Percentiles rank a stretch among this genome's conserved stretches.
Conservation (phyloP, 2,797 vertebrate species). For the Menidia menidia region DNA sequence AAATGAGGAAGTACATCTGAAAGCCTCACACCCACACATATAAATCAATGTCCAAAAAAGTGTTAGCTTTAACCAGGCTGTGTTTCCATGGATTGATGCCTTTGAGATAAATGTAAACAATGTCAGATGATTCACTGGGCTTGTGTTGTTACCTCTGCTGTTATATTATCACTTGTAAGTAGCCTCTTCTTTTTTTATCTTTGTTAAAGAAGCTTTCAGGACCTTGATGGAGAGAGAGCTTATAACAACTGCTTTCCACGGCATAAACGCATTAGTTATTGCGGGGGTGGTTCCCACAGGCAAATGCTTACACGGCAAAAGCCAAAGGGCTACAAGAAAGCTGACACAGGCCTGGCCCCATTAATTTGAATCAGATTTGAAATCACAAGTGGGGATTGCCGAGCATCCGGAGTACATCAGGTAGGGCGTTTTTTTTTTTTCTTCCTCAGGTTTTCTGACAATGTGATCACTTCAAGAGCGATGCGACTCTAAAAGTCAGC, state of each 20-base stretch:
- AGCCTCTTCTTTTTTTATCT: conserved; percentile 11
- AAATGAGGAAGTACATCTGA: conserved; percentile 28
- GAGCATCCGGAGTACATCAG: conserved; percentile 13
- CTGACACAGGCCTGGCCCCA: conserved; percentile 17
- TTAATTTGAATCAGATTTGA: conserved; percentile 22
- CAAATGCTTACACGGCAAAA: conserved; percentile 34
- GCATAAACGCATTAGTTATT: conserved; percentile 26
- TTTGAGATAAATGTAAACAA: conserved; percentile 48
- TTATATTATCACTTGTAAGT: conserved; percentile 39
- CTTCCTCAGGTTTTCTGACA: conserved; percentile 1
- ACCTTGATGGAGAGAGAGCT: conserved; percentile 42
- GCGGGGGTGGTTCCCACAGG: conserved; percentile 27
- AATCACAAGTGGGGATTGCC: conserved; percentile 20
- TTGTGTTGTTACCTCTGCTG: conserved; percentile 36
- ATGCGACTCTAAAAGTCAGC: conserved; percentile 51
- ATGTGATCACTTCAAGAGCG: conserved; percentile 36
- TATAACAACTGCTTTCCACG: conserved; percentile 21
- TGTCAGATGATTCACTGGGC: conserved; percentile 25
- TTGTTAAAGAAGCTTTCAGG: conserved; percentile 24
- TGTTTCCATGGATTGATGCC: conserved; percentile 17
- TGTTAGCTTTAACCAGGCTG: conserved; percentile 38
- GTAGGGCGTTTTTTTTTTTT: conserved; percentile 8
- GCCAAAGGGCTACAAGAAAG: conserved; percentile 25
- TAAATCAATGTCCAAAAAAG: conserved; percentile 43
- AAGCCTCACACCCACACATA: conserved; percentile 31